Evolutionary conservation across 2,888 invertebrate species (phyloP).

Genomic region (Volucella inanis): DNA sequence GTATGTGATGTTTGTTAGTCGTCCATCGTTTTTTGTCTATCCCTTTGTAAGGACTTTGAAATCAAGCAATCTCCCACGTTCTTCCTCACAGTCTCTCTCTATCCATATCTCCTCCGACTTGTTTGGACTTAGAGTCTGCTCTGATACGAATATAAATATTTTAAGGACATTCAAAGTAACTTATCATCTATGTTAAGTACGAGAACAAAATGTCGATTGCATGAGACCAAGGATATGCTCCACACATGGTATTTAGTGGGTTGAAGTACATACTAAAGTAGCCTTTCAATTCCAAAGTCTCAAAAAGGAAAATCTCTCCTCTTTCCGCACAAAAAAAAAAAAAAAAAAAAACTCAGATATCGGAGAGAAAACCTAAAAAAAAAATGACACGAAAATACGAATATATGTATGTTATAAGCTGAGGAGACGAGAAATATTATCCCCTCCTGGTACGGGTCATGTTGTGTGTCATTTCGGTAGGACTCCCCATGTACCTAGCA

Average conservation of each 20-base stretch:
- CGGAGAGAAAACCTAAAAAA: constrained; percentile 50
- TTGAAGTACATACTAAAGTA: neutral
- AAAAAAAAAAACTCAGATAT: constrained; percentile 62
- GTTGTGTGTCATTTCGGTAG: constrained; percentile 27
- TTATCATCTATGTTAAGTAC: constrained; percentile 56
- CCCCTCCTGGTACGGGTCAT: constrained; percentile 50
- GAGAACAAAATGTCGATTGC: constrained; percentile 51
- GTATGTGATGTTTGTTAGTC: constrained; percentile 1
- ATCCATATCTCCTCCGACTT: neutral
- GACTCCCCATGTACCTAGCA: constrained; percentile 3
- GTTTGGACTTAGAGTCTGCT: neutral
- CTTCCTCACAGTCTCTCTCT: neutral
- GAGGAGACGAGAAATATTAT: constrained; percentile 54
- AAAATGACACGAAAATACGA: neutral
- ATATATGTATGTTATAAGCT: constrained; percentile 21
- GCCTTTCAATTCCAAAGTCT: constrained; percentile 1
- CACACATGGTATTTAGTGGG: constrained; percentile 27
- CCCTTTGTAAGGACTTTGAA: constrained; percentile 68
- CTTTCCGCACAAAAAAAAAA: neutral
- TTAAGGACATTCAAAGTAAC: constrained; percentile 72
- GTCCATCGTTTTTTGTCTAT: constrained; percentile 8
- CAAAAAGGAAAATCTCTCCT: constrained; percentile 42
- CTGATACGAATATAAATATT: constrained; percentile 70
- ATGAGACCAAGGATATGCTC: constrained; percentile 33
- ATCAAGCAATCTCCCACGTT: constrained; percentile 33